Base-by-base conservation (phyloP, 2,113 vertebrate genomes). In the Nerophis lumbriciformis region DNA sequence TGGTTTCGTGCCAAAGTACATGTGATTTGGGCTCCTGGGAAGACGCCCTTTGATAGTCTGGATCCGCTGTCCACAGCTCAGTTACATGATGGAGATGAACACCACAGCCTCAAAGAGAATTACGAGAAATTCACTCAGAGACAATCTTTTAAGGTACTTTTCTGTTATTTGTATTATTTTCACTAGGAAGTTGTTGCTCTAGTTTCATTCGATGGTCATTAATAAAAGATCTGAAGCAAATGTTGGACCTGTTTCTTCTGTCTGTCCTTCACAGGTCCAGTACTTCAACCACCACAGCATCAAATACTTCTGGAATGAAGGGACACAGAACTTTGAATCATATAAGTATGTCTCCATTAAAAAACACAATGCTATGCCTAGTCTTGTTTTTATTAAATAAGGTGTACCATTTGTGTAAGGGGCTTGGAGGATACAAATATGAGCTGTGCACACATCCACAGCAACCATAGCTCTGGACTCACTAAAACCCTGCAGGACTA, bases 1-100 rank as follows among this genome's bases (percentile, higher is more conserved):
- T 98, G 95, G 94, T 97, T 95, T 89, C 90, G 93, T 83, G 92
- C 93, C 81, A 94, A 87, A 84, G 87, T 95, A 54, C 89, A 88
- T 0, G 9, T 89, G 71, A 85, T 92, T 72, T 79, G 87, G 77
- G 91, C 91, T 53, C 71, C 91, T 45, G 92, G 90, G 76, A 84
- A 59, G 65, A 73, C 8, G 44, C 90, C 91, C 9, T 89, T 93
- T 61, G 87, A 88, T 45, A 82, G 65, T 69, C 65, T 84, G 62
- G 87, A 88, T 48, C 70, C 81, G 55, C 7, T 66, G 19, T 5
- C 58, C 10, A 71, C 78, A 66, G 85, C 83, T 58, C 53, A 87
- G 81, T 21, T 78, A 36, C 72, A 80, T 11, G 93, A 93, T 50
- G 89, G 91, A 71, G 86, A 87, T 9, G 21, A 77, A 60, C 74